Evolutionary conservation across 2,113 vertebrate species (phyloP).

Genomic region (Spermophilus dauricus): DNA sequence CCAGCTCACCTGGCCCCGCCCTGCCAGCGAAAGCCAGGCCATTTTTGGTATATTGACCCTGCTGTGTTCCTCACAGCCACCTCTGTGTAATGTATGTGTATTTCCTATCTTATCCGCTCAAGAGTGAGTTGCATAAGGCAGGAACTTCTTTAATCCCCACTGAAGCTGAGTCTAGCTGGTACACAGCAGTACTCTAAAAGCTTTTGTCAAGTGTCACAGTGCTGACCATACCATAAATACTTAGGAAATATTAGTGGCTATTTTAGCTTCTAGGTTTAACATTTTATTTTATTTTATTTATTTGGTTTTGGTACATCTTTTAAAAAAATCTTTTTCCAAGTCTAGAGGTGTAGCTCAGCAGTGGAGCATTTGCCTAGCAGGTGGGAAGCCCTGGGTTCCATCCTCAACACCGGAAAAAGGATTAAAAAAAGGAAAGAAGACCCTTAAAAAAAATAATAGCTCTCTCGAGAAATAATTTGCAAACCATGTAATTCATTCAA

Average conservation of each 20-base stretch:
- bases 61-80: background rate
- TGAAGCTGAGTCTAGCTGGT: background rate
- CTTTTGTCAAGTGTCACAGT: background rate
- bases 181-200: background rate
- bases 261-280: background rate
- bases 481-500: background rate
- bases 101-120: background rate
- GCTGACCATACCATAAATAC: background rate
- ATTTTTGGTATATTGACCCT: background rate
- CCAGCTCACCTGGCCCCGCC: background rate
- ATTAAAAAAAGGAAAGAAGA: background rate
- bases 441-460: background rate
- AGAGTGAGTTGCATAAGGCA: background rate
- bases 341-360: background rate
- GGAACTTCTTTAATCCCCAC: background rate
- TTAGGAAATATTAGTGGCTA: background rate
- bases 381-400: background rate
- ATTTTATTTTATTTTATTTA: too few relatives aligned
- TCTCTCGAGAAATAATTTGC: background rate
- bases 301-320: background rate
- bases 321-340: background rate
- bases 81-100: background rate
- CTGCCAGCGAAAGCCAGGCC: background rate
- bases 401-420: too few relatives aligned
- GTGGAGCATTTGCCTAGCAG: background rate